Percentiles rank a stretch among this genome's conserved stretches.
phyloP scores from a whole-genome alignment of 1,140 invertebrate genomes.

The Drosophila lowei region DNA sequence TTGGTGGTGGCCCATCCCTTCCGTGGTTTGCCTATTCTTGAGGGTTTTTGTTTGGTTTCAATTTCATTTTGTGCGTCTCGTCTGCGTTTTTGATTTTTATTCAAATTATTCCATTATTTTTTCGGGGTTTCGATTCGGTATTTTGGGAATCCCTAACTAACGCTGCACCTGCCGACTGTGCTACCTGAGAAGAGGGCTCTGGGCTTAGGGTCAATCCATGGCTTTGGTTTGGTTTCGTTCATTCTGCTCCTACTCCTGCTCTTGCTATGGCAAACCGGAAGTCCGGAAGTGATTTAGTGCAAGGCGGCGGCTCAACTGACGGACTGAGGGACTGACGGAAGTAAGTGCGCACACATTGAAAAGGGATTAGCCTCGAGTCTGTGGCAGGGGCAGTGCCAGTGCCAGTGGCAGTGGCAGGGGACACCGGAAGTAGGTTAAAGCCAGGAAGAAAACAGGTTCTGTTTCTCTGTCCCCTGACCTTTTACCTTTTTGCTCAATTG shows the following conservation, averaged over 20 bases:
- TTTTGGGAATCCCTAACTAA: no score
- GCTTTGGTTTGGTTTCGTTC: no score
- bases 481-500: conserved; percentile 65
- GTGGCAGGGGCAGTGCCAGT: conserved; percentile 1
- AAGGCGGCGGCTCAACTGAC: conserved; percentile 44
- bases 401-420: neutral
- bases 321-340: conserved; percentile 75
- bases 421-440: conserved; percentile 60
- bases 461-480: conserved; percentile 39
- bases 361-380: conserved; percentile 59
- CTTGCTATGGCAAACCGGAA: conserved; percentile 68
- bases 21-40: conserved; percentile 5
- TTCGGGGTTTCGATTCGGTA: conserved; percentile 5
- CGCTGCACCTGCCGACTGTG: neutral
- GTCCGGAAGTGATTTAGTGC: conserved; percentile 81
- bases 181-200: no score
- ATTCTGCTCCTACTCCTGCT: no score
- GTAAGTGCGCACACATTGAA: conserved; percentile 55
- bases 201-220: no score
- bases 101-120: conserved; percentile 64
- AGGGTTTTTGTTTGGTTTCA: conserved; percentile 75
- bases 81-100: conserved; percentile 66
- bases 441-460: conserved; percentile 61
- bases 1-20: conserved; percentile 17
- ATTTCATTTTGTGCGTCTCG: conserved; percentile 55